Base-by-base conservation (phyloP, 2,113 vertebrate genomes). In the Hymenochirus boettgeri region DNA sequence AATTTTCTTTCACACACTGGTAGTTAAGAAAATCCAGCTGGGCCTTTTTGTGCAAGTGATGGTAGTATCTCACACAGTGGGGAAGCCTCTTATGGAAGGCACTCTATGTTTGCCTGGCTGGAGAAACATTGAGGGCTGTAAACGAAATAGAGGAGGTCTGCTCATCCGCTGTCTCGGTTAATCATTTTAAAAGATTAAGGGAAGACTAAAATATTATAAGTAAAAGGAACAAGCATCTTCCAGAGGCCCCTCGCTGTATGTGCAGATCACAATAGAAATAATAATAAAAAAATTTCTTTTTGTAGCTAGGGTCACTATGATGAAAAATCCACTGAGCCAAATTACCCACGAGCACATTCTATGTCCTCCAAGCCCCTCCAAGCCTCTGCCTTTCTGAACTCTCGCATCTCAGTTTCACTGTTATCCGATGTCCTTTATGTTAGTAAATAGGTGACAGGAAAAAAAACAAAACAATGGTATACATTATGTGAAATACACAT, bases 111-210 rank as follows among this genome's bases (percentile, higher is more conserved):
- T 79, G 80, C 76, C 75, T 83, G 72, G 71, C 19, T 76, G 57
- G 64, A 50, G 66, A 66, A 48, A 73, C 42, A 69, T 74, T 71
- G 66, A 73, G 76, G 73, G 71, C 78, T 75, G 80, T 83, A 88
- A 88, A 86, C 79, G 84, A 88, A 82, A 80, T 76, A 73, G 70
- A 79, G 78, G 76, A 75, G 76, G 71, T 77, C 80, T 79, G 75
- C 65, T 81, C 81, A 76, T 66, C 83, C 75, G 57, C 67, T 81
- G 72, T 78, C 80, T 83, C 72, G 79, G 83, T 81, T 82, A 78
- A 84, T 75, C 71, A 72, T 73, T 71, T 70, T 76, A 79, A 83
- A 83, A 75, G 67, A 75, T 69, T 75, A 75, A 73, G 70, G 25
- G 57, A 22, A 53, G 53, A 64, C 58, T 65, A 47, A 75, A 78